These are phyloP conservation scores for Melanostigma gelatinosum DNA, from an alignment of 2,113 vertebrate species.

Conservation along the genomic window DNA sequence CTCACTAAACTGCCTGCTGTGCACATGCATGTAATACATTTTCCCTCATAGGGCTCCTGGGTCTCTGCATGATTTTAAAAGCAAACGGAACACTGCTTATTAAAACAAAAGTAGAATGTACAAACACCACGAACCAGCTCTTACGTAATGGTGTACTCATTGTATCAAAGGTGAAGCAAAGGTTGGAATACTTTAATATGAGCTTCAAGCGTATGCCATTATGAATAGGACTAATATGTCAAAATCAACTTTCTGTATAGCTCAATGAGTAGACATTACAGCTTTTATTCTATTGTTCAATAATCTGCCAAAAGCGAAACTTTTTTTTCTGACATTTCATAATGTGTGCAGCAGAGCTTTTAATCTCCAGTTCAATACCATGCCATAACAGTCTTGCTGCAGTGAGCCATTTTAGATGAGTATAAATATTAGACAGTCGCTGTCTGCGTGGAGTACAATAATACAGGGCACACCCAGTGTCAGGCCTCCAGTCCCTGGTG, in stretches of 20 bases:
- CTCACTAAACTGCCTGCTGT: conserved; percentile 6
- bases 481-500: conserved; percentile 66
- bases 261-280: conserved; percentile 1
- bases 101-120: background rate
- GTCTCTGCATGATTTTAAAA: background rate
- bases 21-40: background rate
- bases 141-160: background rate
- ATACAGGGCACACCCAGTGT: conserved; percentile 57
- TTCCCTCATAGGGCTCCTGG: background rate
- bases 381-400: conserved; percentile 43
- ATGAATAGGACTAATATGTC: background rate
- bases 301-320: background rate
- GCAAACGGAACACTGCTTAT: background rate
- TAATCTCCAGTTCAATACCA: conserved; percentile 52
- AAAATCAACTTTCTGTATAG: background rate
- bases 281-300: background rate
- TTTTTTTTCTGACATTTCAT: conserved; percentile 22
- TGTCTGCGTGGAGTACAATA: conserved; percentile 54
- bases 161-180: background rate
- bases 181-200: background rate
- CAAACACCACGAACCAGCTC: background rate
- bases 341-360: conserved; percentile 28
- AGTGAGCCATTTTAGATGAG: conserved; percentile 52
- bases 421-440: conserved; percentile 49
- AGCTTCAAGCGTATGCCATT: background rate